Evolutionary conservation across 2,797 vertebrate species (phyloP).

Genomic region (Esox masquinongy): DNA sequence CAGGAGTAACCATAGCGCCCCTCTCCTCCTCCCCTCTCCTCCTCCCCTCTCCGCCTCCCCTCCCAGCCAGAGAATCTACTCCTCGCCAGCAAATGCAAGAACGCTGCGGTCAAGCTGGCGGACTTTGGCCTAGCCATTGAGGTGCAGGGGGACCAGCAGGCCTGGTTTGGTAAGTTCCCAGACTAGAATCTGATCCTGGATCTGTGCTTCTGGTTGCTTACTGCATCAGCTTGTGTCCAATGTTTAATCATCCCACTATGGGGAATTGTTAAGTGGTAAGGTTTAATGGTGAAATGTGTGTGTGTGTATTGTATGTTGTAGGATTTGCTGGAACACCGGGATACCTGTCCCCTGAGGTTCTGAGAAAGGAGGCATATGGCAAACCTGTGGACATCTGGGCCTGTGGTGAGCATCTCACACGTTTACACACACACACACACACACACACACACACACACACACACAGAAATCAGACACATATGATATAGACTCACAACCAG

Average conservation of each 20-base stretch:
- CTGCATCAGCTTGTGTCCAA: background rate
- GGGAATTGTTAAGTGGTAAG: background rate
- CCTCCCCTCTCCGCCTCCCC: conserved; percentile 8
- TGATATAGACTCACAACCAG: background rate
- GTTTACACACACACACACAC: conserved; percentile 21
- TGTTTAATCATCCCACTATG: background rate
- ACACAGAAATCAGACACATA: conserved; percentile 5
- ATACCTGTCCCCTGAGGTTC: conserved; percentile 94
- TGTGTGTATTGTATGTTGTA: conserved; percentile 55
- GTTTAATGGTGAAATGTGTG: background rate
- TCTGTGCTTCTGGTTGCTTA: background rate
- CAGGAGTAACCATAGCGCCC: conserved; percentile 13
- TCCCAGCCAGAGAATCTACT: conserved; percentile 94
- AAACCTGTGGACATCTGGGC: conserved; percentile 99
- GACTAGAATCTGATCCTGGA: background rate
- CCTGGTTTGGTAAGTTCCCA: conserved; percentile 90
- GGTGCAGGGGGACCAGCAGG: conserved; percentile 96
- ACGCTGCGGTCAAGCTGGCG: conserved; percentile 93
- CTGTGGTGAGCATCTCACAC: conserved; percentile 82
- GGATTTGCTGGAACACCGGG: conserved; percentile 96
- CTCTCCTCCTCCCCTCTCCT: conserved; percentile 9
- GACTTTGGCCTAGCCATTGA: conserved; percentile 96
- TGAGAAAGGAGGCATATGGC: conserved; percentile 97
- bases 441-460: conserved; percentile 19
- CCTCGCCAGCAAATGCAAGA: conserved; percentile 97